phyloP scores from a whole-genome alignment of 2,113 vertebrate species.

The Neodon shergylaensis region DNA sequence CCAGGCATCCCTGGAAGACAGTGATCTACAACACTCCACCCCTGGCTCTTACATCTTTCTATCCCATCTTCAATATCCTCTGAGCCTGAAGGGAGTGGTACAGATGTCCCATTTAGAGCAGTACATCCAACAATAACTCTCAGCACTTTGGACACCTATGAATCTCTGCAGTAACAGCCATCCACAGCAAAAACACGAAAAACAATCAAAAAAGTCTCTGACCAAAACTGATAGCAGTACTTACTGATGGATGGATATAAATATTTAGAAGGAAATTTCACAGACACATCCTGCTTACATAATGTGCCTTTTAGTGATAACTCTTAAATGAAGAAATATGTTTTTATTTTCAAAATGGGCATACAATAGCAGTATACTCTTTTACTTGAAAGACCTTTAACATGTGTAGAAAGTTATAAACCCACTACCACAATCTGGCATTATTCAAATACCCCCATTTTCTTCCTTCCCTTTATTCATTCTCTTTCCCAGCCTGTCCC shows the following conservation, averaged over 20 bases:
- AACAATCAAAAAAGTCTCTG: no score
- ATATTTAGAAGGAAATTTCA: neutral
- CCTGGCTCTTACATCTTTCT: neutral
- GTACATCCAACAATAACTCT: neutral
- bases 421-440: neutral
- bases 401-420: neutral
- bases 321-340: neutral
- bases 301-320: slow-evolving; percentile 1
- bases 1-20: neutral
- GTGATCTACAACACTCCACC: neutral
- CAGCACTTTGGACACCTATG: neutral
- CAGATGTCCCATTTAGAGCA: neutral
- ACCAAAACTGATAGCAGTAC: neutral
- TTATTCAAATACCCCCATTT: neutral
- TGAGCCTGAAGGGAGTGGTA: neutral
- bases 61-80: neutral
- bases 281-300: neutral
- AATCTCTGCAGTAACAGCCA: neutral
- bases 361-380: neutral
- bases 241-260: neutral
- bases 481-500: neutral
- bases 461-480: neutral
- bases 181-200: neutral
- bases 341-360: neutral
- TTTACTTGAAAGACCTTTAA: neutral